These are phyloP conservation scores for Netelia virgata DNA, from an alignment of 2,888 invertebrate species.

Conservation along the genomic window DNA sequence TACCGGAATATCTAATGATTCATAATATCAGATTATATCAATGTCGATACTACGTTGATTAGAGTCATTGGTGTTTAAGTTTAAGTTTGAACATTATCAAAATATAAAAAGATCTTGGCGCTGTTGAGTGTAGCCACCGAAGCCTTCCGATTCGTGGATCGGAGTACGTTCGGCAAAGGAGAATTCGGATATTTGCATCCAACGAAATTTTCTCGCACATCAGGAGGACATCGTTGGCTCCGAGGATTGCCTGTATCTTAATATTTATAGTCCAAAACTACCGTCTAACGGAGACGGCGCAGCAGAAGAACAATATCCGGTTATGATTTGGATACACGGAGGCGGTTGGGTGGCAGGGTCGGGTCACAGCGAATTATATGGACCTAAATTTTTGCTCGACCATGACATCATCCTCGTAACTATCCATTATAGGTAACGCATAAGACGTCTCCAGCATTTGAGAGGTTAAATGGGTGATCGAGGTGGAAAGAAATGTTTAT, in stretches of 20 bases:
- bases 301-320: neutral
- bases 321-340: conserved; percentile 20
- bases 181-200: conserved; percentile 12
- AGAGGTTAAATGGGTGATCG: too few species aligned
- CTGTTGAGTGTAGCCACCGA: neutral
- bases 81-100: too few species aligned
- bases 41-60: too few species aligned
- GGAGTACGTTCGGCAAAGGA: conserved; percentile 27
- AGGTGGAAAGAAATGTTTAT: too few species aligned
- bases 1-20: too few species aligned
- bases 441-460: too few species aligned
- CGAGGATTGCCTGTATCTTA: conserved; percentile 25
- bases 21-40: too few species aligned
- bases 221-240: neutral
- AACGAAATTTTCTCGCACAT: neutral
- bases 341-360: neutral
- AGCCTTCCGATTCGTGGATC: conserved; percentile 11
- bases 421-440: conserved; percentile 87
- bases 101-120: too few species aligned
- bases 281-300: neutral
- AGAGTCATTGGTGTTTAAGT: too few species aligned
- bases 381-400: conserved; percentile 90
- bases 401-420: conserved; percentile 90
- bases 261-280: conserved; percentile 18
- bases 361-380: conserved; percentile 87